These are phyloP conservation scores for Rotaria socialis DNA, from an alignment of 2,888 invertebrate genomes.

Conservation along the genomic window DNA sequence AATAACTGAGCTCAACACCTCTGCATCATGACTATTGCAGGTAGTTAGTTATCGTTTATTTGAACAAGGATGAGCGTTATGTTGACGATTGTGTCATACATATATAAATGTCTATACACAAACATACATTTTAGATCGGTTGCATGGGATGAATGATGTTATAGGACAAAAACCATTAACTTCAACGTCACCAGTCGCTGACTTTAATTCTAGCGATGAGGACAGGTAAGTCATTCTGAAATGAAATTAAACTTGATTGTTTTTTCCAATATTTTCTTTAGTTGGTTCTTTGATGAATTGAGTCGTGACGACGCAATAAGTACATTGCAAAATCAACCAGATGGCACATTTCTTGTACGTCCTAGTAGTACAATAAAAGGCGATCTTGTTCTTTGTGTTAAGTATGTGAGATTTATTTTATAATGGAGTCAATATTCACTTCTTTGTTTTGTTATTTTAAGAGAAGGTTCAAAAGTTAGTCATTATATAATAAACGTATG, in stretches of 20 bases:
- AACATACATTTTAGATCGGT: background rate
- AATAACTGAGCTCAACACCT: constrained; percentile 18
- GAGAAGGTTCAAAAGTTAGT: constrained; percentile 89
- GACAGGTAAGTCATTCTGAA: background rate
- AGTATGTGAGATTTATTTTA: constrained; percentile 63
- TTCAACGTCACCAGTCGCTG: background rate
- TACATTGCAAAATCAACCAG: constrained; percentile 79
- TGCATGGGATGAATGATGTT: constrained; percentile 35
- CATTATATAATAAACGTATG: constrained; percentile 95
- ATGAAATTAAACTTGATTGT: no score
- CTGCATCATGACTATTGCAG: constrained; percentile 2
- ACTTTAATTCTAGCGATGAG: background rate
- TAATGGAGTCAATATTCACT: no score
- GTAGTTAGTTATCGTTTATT: background rate
- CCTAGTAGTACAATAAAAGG: constrained; percentile 86
- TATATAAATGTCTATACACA: background rate
- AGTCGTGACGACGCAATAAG: constrained; percentile 86
- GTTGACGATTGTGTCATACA: background rate
- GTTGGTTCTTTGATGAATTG: constrained; percentile 92
- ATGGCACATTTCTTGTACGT: constrained; percentile 87
- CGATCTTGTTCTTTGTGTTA: constrained; percentile 87
- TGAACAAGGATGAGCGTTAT: background rate
- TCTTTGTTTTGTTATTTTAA: constrained; percentile 53
- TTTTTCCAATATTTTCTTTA: constrained; percentile 61
- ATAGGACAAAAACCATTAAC: background rate